Evolutionary conservation across 2,888 invertebrate genomes (phyloP), one percentile per base, ranked within the genome.

Genomic region (Chymomyza caudatula): DNA sequence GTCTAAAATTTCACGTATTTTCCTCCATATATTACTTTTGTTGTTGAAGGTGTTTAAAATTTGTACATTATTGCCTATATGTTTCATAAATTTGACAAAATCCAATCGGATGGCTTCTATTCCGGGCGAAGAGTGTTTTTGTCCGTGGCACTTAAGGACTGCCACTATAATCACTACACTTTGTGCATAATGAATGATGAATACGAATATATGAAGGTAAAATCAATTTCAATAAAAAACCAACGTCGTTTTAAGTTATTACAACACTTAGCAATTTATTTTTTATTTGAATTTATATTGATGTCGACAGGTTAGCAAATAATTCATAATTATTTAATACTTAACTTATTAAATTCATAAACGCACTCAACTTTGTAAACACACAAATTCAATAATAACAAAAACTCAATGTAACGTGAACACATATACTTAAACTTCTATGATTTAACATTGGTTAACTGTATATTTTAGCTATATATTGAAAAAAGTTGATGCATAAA

Each of bases 311-410:
- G 53, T 22, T 53, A 11, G 53, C 25, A 23, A 53, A 25, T 51
- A 20, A 51, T 25, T 53, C 11, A n/a, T 53, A 23, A 53, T 53
- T 23, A 2, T 25, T 53, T 53, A 53, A 25, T 53, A n/a, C 23
- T 53, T 53, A 53, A 25, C 25, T 25, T 23, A 29, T 53, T 53
- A 11, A 51, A 20, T 19, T 22, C 19, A 53, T 13, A 15, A 53
- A 53, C 53, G 29, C 29, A 53, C 25, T 53, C n/a, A 53, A 53
- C 53, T 25, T 53, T 53, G 4, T 15, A 53, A 53, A 53, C 25
- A 25, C 29, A 53, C 17, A 53, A 53, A 51, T 17, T 17, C n/a
- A 6, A 20, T 51, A 13, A 22, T 51, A 51, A 51, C 19, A 51
- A 53, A 53, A 53, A 53, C 53, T 13, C 23, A 53, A 51, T 51